These are phyloP conservation scores for Anhinga rufa DNA, from an alignment of 2,113 vertebrate genomes.

Conservation along the genomic window DNA sequence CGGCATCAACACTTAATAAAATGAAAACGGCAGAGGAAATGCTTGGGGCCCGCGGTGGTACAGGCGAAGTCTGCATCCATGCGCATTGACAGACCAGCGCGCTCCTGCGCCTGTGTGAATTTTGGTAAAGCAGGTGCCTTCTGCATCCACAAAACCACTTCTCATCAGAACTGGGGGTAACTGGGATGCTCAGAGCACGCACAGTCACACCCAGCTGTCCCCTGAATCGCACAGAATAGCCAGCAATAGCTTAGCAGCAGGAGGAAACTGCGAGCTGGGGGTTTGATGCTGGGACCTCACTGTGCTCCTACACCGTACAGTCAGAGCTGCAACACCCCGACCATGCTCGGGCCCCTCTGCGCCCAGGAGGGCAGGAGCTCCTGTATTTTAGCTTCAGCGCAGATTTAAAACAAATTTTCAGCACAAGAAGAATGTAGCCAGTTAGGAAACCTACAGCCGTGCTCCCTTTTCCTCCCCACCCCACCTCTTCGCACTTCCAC, in stretches of 20 bases:
- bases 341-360: fast-evolving
- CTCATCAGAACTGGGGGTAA: neutral
- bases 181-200: fast-evolving
- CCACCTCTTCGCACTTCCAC: neutral
- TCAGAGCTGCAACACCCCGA: neutral
- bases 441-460: neutral
- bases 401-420: neutral
- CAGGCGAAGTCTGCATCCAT: fast-evolving
- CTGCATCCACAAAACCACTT: neutral
- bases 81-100: fast-evolving
- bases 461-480: slow-evolving; percentile 18
- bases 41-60: fast-evolving
- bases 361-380: neutral
- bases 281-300: neutral
- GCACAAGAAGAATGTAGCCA: fast-evolving
- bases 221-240: neutral
- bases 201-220: no score
- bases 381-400: neutral
- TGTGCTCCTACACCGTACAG: neutral
- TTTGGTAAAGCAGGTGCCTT: neutral
- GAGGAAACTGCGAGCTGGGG: neutral
- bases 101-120: fast-evolving
- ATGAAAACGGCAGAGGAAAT: neutral
- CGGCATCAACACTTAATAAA: neutral
- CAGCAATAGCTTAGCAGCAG: no score